These are phyloP conservation scores for Blennius ocellaris DNA, from an alignment of 2,113 vertebrate genomes.

Conservation along the genomic window DNA sequence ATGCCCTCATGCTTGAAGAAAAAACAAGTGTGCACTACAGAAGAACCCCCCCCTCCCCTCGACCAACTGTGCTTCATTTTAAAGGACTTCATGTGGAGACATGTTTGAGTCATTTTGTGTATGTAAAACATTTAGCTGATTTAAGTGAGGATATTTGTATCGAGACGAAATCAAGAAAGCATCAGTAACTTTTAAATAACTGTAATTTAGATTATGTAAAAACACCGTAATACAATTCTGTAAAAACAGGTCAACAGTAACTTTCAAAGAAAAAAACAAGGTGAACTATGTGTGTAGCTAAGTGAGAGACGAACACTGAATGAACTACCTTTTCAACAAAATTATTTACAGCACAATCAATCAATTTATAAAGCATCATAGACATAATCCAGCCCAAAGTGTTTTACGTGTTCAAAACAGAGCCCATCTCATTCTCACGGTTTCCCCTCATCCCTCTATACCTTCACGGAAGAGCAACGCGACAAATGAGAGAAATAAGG, in stretches of 20 bases:
- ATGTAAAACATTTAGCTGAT: constrained; percentile 37
- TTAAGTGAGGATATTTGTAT: constrained; percentile 10
- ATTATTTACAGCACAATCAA: too few relatives aligned
- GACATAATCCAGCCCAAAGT: too few relatives aligned
- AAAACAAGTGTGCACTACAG: constrained; percentile 63
- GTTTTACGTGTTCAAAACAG: too few relatives aligned
- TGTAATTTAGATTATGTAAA: neutral
- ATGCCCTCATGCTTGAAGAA: constrained; percentile 70
- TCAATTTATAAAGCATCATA: too few relatives aligned
- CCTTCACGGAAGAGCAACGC: too few relatives aligned
- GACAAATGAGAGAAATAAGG: too few relatives aligned
- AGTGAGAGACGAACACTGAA: too few relatives aligned
- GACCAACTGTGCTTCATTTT: constrained; percentile 22
- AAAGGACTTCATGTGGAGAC: constrained; percentile 75
- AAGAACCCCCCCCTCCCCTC: constrained; percentile 26
- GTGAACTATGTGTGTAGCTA: too few relatives aligned
- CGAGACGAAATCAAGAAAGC: neutral
- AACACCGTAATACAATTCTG: neutral
- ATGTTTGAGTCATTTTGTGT: constrained; percentile 49
- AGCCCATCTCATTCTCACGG: too few relatives aligned
- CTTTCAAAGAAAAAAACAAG: too few relatives aligned
- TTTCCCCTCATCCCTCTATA: too few relatives aligned
- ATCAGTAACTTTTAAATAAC: neutral
- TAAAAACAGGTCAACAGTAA: neutral
- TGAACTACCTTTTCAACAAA: too few relatives aligned